phyloP scores from a whole-genome alignment of 2,113 vertebrate species.

The Tychaedon coryphoeus region DNA sequence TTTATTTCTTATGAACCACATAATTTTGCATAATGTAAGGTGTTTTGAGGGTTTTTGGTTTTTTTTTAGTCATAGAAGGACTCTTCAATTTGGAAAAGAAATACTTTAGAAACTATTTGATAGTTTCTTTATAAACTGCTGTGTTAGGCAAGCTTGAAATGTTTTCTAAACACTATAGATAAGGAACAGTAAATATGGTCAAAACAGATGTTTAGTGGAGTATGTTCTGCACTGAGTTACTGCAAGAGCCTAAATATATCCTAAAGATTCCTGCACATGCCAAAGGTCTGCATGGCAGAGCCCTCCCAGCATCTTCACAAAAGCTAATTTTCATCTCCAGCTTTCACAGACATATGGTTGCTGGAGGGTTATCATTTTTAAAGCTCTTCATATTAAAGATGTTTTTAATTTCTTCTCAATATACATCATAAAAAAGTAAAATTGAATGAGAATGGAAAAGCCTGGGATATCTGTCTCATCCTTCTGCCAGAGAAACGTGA shows the following conservation, averaged over 20 bases:
- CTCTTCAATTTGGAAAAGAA: background rate
- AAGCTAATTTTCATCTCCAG: background rate
- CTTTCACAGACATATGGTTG: background rate
- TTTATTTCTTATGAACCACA: background rate
- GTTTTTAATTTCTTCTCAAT: background rate
- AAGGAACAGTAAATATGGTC: background rate
- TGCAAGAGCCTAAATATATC: background rate
- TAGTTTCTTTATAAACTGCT: background rate
- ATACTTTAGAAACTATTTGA: background rate
- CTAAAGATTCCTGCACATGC: background rate
- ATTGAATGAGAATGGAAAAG: background rate
- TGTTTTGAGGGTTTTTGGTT: too few species aligned
- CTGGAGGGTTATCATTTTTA: background rate
- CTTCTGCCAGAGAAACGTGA: background rate
- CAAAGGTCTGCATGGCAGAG: background rate
- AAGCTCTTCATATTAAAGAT: background rate
- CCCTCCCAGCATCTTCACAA: background rate
- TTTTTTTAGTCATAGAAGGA: background rate
- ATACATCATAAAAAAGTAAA: background rate
- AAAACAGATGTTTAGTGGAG: background rate
- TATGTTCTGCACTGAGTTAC: background rate
- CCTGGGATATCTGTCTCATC: background rate
- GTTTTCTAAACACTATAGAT: background rate
- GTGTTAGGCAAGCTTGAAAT: background rate
- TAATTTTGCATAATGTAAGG: background rate